A percentile compares a stretch with the other conserved stretches of the same genome.
phyloP scores from a whole-genome alignment of 1,140 invertebrate genomes.

The Drosophila rhopaloa region DNA sequence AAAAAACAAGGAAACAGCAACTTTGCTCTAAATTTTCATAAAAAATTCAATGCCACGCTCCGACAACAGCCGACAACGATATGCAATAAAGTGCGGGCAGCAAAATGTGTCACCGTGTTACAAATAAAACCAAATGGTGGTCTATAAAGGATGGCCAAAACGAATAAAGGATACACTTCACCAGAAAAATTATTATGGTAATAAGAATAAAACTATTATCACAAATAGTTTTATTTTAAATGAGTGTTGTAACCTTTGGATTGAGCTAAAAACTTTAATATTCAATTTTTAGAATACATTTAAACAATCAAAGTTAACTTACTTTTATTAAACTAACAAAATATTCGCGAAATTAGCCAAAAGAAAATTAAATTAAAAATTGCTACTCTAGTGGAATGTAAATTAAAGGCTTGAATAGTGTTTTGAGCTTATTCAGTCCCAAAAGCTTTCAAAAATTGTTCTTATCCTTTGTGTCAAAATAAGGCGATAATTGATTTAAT shows the following conservation, averaged over 20 bases:
- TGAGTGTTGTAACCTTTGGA: too few species aligned
- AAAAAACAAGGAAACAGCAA: slow-evolving; percentile 19
- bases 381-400: background rate
- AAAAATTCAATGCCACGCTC: slow-evolving; percentile 75
- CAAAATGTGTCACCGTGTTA: slow-evolving; percentile 64
- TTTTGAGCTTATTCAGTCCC: background rate
- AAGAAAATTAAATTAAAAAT: background rate
- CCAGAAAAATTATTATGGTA: background rate
- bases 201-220: too few species aligned
- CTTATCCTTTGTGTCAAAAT: too few species aligned
- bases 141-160: background rate
- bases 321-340: too few species aligned
- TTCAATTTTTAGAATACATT: too few species aligned
- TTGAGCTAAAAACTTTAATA: too few species aligned
- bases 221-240: too few species aligned
- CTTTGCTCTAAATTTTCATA: slow-evolving; percentile 78
- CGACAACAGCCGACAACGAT: slow-evolving; percentile 39
- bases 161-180: slow-evolving; percentile 22
- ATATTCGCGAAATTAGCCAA: background rate
- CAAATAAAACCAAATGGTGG: slow-evolving; percentile 42
- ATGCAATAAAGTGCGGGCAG: slow-evolving; percentile 70
- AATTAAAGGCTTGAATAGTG: background rate
- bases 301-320: too few species aligned
- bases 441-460: background rate
- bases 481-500: too few species aligned